Evolutionary conservation across 2,888 invertebrate genomes (phyloP), one percentile per base, ranked within the genome.

Genomic region (Brassicogethes aeneus): DNA sequence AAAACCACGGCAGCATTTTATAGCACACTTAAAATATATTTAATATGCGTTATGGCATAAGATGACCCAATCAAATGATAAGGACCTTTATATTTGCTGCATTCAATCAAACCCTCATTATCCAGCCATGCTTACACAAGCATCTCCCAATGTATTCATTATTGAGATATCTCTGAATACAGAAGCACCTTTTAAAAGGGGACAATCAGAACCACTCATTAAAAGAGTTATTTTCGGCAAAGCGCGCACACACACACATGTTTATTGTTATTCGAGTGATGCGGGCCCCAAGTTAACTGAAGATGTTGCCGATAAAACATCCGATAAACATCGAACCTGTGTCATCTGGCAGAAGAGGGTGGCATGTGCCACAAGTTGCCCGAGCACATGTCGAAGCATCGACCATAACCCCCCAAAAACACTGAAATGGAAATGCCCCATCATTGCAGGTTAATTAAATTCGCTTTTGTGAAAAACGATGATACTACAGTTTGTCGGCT

Each of bases 371-470:
- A 37, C 38, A 29, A 17, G 41, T 42, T 37, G 37, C 36, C 34
- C 15, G 41, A 36, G 46, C 51, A 49, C 46, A 47, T 51, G 48
- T 48, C 42, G 46, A 46, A 47, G 41, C 46, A 46, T 42, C 36
- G 43, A 49, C 43, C 46, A 47, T 39, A 45, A 49, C 49, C 49
- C 45, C 44, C 41, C 43, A 33, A 30, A 34, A 23, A 23, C 10
- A 23, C 23, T 10, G 23, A 23, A 43, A 38, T 34, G 5, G n/a
- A n/a, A 29, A 16, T 44, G 44, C 44, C 40, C 41, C 47, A 48
- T 50, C 50, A 50, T 48, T 43, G 47, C 50, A 48, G 47, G 46
- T 47, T 50, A 50, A 50, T 50, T 50, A 46, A 48, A 48, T 23
- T 23, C 23, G 23, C 23, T 23, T 23, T 23, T 23, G 23, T 7